phyloP scores from a whole-genome alignment of 2,113 vertebrate genomes.

The Aplodontia rufa region DNA sequence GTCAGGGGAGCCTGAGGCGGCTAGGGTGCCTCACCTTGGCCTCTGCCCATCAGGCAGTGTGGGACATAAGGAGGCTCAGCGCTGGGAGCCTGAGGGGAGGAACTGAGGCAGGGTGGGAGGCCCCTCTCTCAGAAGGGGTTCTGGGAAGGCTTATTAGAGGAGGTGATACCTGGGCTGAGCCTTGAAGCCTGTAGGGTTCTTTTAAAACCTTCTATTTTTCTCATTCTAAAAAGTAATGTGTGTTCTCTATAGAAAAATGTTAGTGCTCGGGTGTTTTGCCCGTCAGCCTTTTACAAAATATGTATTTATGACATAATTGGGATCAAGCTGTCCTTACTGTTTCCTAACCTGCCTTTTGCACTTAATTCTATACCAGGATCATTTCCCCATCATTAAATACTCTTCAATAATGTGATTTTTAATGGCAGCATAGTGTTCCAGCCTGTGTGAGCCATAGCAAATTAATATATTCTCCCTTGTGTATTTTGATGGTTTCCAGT shows the following conservation, averaged over 20 bases:
- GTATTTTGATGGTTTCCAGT: background rate
- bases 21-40: background rate
- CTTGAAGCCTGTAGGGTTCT: background rate
- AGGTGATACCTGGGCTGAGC: background rate
- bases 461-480: background rate
- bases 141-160: background rate
- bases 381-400: slow-evolving; percentile 50
- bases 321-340: slow-evolving; percentile 60
- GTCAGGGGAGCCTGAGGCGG: background rate
- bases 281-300: slow-evolving; percentile 68
- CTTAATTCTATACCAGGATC: slow-evolving; percentile 34
- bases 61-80: background rate
- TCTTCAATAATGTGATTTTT: slow-evolving; percentile 61
- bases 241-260: slow-evolving; percentile 43
- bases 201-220: slow-evolving; percentile 56
- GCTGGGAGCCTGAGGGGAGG: background rate
- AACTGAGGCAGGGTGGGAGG: fast-evolving
- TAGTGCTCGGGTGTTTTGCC: slow-evolving; percentile 43
- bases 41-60: background rate
- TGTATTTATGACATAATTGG: slow-evolving; percentile 71
- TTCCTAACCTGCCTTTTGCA: slow-evolving; percentile 60
- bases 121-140: fast-evolving
- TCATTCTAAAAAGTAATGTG: slow-evolving; percentile 16
- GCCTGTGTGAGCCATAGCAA: fast-evolving
- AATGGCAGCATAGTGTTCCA: slow-evolving; percentile 57